Percentiles rank a stretch among this genome's conserved stretches.
Evolutionary conservation across 2,888 invertebrate species (phyloP).

Genomic region (Sarcophaga carnaria): DNA sequence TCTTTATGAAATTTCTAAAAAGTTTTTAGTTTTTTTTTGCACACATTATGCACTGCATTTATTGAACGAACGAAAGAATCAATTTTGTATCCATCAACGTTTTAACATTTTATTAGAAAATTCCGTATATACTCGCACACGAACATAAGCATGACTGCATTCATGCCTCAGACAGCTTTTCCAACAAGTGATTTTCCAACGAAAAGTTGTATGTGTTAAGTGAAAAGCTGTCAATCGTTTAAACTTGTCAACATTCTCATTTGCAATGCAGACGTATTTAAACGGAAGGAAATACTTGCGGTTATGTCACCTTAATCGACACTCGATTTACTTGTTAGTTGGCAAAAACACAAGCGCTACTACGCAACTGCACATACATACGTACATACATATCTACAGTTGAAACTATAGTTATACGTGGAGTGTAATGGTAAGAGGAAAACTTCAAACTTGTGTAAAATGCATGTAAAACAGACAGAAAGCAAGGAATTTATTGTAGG

Average conservation of each 20-base stretch:
- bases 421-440: background rate
- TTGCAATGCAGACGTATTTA: slow-evolving; percentile 63
- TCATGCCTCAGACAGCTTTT: background rate
- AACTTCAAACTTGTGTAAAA: slow-evolving; percentile 26
- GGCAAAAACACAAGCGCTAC: slow-evolving; percentile 41
- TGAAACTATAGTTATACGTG: background rate
- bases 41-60: slow-evolving; percentile 18
- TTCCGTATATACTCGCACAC: background rate
- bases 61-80: slow-evolving; percentile 34
- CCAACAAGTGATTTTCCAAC: slow-evolving; percentile 3
- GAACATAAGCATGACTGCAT: background rate
- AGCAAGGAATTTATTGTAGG: too few relatives aligned
- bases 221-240: slow-evolving; percentile 69
- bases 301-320: slow-evolving; percentile 70
- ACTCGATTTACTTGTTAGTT: slow-evolving; percentile 69
- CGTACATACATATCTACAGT: background rate
- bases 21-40: too few relatives aligned
- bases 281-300: slow-evolving; percentile 70
- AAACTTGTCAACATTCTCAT: slow-evolving; percentile 69
- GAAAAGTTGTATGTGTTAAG: slow-evolving; percentile 42
- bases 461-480: slow-evolving; percentile 3
- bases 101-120: slow-evolving; percentile 19
- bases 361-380: background rate
- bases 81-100: slow-evolving; percentile 54
- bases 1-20: background rate